Conservation (phyloP, 1,140 invertebrate genomes). For the Psilanteris sp. region DNA sequence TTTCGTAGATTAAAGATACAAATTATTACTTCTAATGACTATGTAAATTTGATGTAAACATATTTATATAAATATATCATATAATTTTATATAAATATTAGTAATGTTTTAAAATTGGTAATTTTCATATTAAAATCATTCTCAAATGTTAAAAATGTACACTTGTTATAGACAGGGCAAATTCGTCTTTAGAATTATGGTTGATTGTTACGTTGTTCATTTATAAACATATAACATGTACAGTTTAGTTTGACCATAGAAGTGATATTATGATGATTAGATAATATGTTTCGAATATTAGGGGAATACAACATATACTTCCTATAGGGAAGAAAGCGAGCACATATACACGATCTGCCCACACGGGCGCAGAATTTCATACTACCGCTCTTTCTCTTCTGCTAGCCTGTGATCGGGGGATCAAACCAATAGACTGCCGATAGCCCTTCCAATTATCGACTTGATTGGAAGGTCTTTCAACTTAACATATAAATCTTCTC, state of each 20-base stretch:
- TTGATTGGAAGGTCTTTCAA: conserved; percentile 67
- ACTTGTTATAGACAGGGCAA: neutral
- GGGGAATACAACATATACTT: conserved; percentile 11
- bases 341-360: conserved; percentile 42
- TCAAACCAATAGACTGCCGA: conserved; percentile 80
- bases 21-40: too few relatives aligned
- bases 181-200: neutral
- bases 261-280: too few relatives aligned
- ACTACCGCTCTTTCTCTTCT: conserved; percentile 69
- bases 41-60: too few relatives aligned
- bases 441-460: conserved; percentile 77
- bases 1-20: too few relatives aligned
- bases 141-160: too few relatives aligned
- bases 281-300: too few relatives aligned
- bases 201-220: neutral
- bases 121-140: too few relatives aligned
- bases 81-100: too few relatives aligned
- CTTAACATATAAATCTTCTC: neutral
- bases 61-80: too few relatives aligned
- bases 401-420: conserved; percentile 75
- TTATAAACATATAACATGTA: too few relatives aligned
- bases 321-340: conserved; percentile 35
- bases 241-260: too few relatives aligned
- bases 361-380: conserved; percentile 68
- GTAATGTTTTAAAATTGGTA: too few relatives aligned